These are phyloP conservation scores for Papilio xuthus DNA, from an alignment of 1,140 invertebrate genomes.

Conservation along the genomic window DNA sequence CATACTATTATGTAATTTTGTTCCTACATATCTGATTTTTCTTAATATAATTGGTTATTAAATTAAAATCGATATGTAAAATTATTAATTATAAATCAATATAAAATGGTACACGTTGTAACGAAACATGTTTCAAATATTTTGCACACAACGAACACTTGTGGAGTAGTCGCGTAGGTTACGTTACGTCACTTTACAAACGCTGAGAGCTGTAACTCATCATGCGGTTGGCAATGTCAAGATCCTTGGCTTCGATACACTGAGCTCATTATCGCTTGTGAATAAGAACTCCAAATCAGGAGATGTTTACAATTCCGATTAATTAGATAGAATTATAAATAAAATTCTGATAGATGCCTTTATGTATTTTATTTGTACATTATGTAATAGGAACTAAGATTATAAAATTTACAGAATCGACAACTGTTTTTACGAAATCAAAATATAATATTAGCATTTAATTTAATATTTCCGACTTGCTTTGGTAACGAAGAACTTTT, in stretches of 20 bases:
- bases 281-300: conserved; percentile 10
- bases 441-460: neutral
- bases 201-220: conserved; percentile 21
- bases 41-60: too few species aligned
- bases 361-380: neutral
- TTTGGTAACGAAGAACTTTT: neutral
- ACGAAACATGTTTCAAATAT: neutral
- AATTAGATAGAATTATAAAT: neutral
- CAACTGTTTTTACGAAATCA: neutral
- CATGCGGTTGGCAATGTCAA: conserved; percentile 6
- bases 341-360: neutral
- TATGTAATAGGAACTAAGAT: neutral
- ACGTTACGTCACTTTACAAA: conserved; percentile 7
- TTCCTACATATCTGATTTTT: too few species aligned
- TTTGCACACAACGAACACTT: neutral
- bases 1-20: neutral
- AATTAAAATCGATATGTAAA: too few species aligned
- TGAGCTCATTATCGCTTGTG: neutral
- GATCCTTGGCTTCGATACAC: conserved; percentile 21
- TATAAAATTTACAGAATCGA: neutral
- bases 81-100: too few species aligned
- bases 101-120: too few species aligned
- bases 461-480: neutral
- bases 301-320: neutral
- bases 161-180: neutral